Evolutionary conservation across 2,113 vertebrate species (phyloP).

Genomic region (Charadrius vociferus): DNA sequence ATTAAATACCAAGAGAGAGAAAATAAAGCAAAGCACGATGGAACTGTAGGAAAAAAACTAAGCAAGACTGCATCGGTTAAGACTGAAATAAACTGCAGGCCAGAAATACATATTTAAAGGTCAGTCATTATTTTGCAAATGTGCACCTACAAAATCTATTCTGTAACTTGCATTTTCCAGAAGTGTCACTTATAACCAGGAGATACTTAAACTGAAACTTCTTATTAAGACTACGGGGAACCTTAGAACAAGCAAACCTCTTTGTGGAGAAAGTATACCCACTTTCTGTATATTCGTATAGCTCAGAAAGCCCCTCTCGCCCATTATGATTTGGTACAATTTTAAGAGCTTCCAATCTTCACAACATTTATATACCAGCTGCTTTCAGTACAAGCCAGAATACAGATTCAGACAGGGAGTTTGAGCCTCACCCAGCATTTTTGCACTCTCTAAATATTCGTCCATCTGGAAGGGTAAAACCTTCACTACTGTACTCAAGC

Average conservation of each 20-base stretch:
- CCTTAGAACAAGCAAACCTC: background rate
- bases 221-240: background rate
- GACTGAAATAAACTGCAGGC: background rate
- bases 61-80: background rate
- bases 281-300: background rate
- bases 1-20: background rate
- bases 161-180: background rate
- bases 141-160: background rate
- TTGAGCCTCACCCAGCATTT: background rate
- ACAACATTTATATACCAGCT: background rate
- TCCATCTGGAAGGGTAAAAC: background rate
- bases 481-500: background rate
- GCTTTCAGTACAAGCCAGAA: background rate
- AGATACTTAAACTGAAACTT: background rate
- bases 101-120: background rate
- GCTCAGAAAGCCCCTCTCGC: background rate
- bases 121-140: background rate
- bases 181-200: background rate
- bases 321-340: background rate
- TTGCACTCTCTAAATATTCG: background rate
- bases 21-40: background rate
- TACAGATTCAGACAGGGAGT: rapidly evolving
- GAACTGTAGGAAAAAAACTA: background rate
- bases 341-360: background rate
- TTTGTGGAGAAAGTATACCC: background rate